Evolutionary conservation across 2,888 invertebrate genomes (phyloP).

Genomic region (Noctua janthe): DNA sequence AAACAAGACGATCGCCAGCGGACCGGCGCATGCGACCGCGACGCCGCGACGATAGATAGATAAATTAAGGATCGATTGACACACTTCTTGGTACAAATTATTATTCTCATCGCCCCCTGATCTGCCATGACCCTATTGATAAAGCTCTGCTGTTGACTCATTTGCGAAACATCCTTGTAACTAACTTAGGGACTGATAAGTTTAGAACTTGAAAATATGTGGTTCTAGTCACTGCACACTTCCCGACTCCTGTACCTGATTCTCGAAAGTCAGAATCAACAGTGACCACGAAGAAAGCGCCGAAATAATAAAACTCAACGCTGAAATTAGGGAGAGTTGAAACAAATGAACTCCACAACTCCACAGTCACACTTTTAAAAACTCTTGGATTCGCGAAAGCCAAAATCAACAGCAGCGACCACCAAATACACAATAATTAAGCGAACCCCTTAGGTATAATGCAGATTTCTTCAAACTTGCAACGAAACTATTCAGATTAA

Average conservation of each 20-base stretch:
- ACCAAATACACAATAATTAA: neutral
- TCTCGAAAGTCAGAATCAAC: neutral
- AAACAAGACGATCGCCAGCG: slow-evolving; percentile 65
- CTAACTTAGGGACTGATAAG: neutral
- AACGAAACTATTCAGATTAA: neutral
- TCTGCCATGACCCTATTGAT: slow-evolving; percentile 68
- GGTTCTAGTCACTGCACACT: neutral
- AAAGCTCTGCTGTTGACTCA: slow-evolving; percentile 65
- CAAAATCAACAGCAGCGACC: neutral
- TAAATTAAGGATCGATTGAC: slow-evolving; percentile 70
- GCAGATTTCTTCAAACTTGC: neutral
- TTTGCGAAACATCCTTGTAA: slow-evolving; percentile 69
- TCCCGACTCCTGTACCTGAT: neutral
- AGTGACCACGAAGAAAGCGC: neutral
- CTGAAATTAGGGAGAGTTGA: neutral
- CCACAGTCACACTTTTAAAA: neutral
- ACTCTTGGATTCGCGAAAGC: neutral
- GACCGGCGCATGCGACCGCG: slow-evolving; percentile 54
- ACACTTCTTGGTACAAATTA: slow-evolving; percentile 67
- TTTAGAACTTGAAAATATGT: neutral
- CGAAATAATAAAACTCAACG: neutral
- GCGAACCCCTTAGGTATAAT: neutral
- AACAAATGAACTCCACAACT: neutral
- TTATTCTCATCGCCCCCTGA: slow-evolving; percentile 62
- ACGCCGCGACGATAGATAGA: slow-evolving; percentile 54